phyloP scores from a whole-genome alignment of 2,113 vertebrate species.

The Nothoprocta perdicaria region DNA sequence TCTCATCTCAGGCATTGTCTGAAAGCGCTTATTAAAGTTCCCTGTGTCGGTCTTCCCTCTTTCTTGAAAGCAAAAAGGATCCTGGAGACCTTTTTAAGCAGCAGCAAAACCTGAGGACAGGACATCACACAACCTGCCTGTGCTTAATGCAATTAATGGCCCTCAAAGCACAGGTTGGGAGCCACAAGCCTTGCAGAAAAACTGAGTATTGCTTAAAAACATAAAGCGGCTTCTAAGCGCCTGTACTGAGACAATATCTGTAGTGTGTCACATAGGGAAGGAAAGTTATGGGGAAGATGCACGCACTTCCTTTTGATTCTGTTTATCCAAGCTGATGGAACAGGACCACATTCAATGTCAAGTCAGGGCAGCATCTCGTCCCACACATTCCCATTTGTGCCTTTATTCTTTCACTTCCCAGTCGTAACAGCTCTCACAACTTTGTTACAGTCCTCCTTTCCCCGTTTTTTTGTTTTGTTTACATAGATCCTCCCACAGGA shows the following conservation, averaged over 20 bases:
- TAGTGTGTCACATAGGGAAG: background rate
- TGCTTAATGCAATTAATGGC: slow-evolving; percentile 1
- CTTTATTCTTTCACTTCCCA: background rate
- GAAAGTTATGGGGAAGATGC: fast-evolving
- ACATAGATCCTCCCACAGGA: fast-evolving
- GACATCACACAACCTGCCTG: background rate
- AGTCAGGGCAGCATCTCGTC: background rate
- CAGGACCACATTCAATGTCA: background rate
- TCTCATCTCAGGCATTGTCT: background rate
- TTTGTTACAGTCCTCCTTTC: background rate
- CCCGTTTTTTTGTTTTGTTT: background rate
- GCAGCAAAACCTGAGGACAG: background rate
- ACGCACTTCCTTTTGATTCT: fast-evolving
- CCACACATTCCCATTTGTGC: background rate
- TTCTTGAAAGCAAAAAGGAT: background rate
- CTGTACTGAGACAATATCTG: background rate
- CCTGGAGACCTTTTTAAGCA: background rate
- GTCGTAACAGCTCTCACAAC: fast-evolving
- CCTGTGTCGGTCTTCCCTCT: fast-evolving
- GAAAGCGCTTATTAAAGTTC: background rate
- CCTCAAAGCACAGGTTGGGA: background rate
- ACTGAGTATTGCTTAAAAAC: background rate
- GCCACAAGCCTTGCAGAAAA: background rate
- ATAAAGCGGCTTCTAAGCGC: background rate
- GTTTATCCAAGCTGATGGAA: background rate